These are phyloP conservation scores for Okamejei kenojei DNA, from an alignment of 2,797 vertebrate species.

Conservation along the genomic window DNA sequence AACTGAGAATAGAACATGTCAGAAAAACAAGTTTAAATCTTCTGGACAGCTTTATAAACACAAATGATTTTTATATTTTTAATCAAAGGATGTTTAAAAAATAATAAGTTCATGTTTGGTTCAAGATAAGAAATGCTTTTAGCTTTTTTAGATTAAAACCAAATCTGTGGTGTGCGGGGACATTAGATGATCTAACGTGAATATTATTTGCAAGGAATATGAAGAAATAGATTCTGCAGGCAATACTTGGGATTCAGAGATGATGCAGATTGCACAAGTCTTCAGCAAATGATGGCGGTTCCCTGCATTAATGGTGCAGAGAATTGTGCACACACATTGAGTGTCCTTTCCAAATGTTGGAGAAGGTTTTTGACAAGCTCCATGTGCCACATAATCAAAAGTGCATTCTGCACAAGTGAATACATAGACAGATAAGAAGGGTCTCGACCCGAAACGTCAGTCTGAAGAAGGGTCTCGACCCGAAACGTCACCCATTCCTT, in stretches of 20 bases:
- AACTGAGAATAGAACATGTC: not conserved
- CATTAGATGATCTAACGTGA: conserved; percentile 20
- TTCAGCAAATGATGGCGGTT: not conserved
- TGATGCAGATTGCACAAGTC: not conserved
- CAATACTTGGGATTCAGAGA: not conserved
- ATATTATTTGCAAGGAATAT: conserved; percentile 24
- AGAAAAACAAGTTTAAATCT: conserved; percentile 35
- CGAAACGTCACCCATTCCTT: too few species aligned
- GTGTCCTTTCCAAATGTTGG: not conserved
- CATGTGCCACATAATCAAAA: not conserved
- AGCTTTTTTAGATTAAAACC: conserved; percentile 29
- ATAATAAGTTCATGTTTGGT: conserved; percentile 31
- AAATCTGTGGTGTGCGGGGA: not conserved
- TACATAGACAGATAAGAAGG: too few species aligned
- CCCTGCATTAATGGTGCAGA: not conserved
- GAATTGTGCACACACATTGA: not conserved
- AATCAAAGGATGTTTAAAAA: conserved; percentile 37
- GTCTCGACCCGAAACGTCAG: too few species aligned
- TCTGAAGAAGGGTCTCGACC: too few species aligned
- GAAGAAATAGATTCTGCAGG: not conserved
- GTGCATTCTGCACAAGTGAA: not conserved
- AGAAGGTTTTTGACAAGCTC: not conserved
- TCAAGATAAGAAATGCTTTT: conserved; percentile 33
- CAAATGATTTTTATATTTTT: conserved; percentile 33
- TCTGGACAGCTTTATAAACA: conserved; percentile 34